Evolutionary conservation across 2,113 vertebrate genomes (phyloP), one percentile per base, ranked within the genome.

Genomic region (Psilopsiagon aurifrons): DNA sequence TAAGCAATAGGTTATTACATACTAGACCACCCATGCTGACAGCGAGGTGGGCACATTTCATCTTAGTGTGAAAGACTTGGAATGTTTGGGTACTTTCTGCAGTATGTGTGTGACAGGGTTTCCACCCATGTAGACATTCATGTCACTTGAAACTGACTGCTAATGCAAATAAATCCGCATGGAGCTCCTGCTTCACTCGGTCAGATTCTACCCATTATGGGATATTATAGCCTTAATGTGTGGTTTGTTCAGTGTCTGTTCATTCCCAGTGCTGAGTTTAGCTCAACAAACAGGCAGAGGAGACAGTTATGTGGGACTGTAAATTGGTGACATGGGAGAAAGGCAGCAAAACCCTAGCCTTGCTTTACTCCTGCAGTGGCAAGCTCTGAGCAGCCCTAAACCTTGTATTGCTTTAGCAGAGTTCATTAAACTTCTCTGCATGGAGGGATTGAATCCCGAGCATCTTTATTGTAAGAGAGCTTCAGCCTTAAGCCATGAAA

Each of bases 1-100:
- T 15, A 33, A 31, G 44, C 70, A 3, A 25, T 1, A 19, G 67
- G n/a, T 20, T 12, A 0, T 23, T 28, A 0, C 13, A 2, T 14
- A 29, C 39, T 62, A 16, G 43, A 7, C 5, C 44, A 2, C 10
- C 33, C 14, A 1, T 7, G 64, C 41, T 10, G 60, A 7, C 9
- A 5, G 33, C 2, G 71, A 19, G 49, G n/a, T 43, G 2, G 51
- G 46, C 44, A 12, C 16, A 0, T 44, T 71, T n/a, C 6, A 5
- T 6, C 46, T 60, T 57, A 24, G 41, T 17, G 7, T 35, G 4
- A 54, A 67, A 68, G 59, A 7, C 20, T 46, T n/a, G 23, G 31
- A 11, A 33, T 1, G 4, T 24, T 29, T 57, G 41, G 27, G 37
- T 39, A 6, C 11, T 7, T 84, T 39, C 43, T 37, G 1, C 20